phyloP scores from a whole-genome alignment of 2,113 vertebrate genomes.

The Chitala chitala region DNA sequence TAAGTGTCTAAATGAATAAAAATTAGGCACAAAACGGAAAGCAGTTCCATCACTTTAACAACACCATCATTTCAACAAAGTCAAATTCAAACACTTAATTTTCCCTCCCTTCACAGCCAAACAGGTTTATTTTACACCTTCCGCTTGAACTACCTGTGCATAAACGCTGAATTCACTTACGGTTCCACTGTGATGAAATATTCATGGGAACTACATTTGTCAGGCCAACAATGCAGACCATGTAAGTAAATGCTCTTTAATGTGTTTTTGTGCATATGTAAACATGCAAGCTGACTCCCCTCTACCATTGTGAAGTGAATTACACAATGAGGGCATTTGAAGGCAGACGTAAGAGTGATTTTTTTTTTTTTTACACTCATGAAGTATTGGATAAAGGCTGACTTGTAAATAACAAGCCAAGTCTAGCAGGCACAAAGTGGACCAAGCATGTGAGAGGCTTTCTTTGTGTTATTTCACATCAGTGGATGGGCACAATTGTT shows the following conservation, averaged over 20 bases:
- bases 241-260: not conserved
- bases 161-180: too few species aligned
- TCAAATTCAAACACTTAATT: too few species aligned
- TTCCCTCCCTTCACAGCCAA: too few species aligned
- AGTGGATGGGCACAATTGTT: too few species aligned
- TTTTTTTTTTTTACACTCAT: too few species aligned
- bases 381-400: not conserved
- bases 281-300: not conserved
- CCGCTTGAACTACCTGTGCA: too few species aligned
- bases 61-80: too few species aligned
- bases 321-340: not conserved
- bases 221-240: not conserved
- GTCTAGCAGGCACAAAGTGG: not conserved
- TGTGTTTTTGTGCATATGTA: not conserved
- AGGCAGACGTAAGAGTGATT: not conserved
- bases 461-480: not conserved
- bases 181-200: constrained; percentile 1
- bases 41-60: too few species aligned
- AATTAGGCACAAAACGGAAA: too few species aligned
- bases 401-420: not conserved
- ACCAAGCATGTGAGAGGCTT: not conserved
- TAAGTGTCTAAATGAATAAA: too few species aligned
- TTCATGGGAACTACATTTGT: not conserved
- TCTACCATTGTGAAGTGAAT: constrained; percentile 19
- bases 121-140: too few species aligned